Evolutionary conservation across 2,888 invertebrate species (phyloP), one percentile per base, ranked within the genome.

Genomic region (Drosophila aldrichi): DNA sequence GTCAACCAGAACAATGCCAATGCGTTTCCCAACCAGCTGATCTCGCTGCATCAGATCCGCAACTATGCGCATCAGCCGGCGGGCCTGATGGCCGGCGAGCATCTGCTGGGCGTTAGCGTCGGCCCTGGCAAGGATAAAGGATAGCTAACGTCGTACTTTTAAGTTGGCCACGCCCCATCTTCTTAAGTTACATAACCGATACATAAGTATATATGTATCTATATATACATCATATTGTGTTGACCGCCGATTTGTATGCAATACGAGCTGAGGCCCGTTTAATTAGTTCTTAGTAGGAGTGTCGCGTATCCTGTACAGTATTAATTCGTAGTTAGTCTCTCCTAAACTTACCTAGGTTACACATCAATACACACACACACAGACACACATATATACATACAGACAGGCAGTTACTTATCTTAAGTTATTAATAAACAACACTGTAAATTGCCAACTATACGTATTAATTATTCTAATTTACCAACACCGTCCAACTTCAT

Each of bases 31-130:
- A 98, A 98, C 93, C 98, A 98, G 93, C 94, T 98, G 93, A 98
- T 98, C 93, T 97, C 98, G 84, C 94, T 98, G 82, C 98, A 98
- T 93, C 98, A 98, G 94, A 98, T 98, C 91, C 95, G 98, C 93
- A 98, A 98, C 93, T 98, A 98, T 93, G 97, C 97, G 75, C 97
- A 97, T 92, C 98, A 98, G 92, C 98, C 98, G 71, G 94, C 95
- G 43, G 95, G 96, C 66, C 93, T 96, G 54, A 95, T 96, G 94
- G 94, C 95, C 72, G 95, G 95, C 66, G 95, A 95, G 87, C 95
- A 95, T 93, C 94, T 95, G 84, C 93, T 95, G 77, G 93, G 93
- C 69, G 92, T 93, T 29, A 92, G 93, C 70, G 93, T 93, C 18
- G 93, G 93, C 7, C 88, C 92, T 36, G 93, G 93, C 71, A 92